These are phyloP conservation scores for Agonopterix subpropinquella DNA, from an alignment of 2,888 invertebrate genomes.

Conservation along the genomic window DNA sequence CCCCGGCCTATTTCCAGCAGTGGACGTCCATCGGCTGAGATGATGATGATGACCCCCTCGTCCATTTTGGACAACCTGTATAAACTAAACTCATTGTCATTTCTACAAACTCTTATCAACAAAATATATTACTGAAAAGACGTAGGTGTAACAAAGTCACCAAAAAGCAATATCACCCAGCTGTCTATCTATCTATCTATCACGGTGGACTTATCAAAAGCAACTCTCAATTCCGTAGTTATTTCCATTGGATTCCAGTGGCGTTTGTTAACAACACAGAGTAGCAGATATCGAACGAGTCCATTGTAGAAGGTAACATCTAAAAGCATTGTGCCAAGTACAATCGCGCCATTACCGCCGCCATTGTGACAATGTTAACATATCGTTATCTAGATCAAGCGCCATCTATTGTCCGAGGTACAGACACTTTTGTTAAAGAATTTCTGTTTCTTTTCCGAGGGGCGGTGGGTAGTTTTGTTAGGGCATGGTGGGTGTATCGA, in stretches of 20 bases:
- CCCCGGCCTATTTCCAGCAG: no score
- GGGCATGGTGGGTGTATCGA: no score
- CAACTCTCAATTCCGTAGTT: slow-evolving; percentile 11
- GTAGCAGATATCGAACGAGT: slow-evolving; percentile 59
- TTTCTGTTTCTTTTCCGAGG: slow-evolving; percentile 40
- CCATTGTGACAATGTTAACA: slow-evolving; percentile 74
- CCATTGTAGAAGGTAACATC: slow-evolving; percentile 68
- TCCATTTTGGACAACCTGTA: no score
- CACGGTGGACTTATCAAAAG: background rate
- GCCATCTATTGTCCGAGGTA: slow-evolving; percentile 68
- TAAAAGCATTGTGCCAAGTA: slow-evolving; percentile 70
- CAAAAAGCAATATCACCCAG: background rate
- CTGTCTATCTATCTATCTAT: background rate
- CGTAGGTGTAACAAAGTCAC: no score
- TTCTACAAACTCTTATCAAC: no score
- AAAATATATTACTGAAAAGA: no score
- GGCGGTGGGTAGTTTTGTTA: slow-evolving; percentile 20
- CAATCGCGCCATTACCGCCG: slow-evolving; percentile 71
- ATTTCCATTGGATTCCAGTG: slow-evolving; percentile 54
- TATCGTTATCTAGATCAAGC: slow-evolving; percentile 74
- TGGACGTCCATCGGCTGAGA: no score
- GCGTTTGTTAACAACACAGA: slow-evolving; percentile 48
- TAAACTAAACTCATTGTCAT: no score
- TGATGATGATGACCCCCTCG: no score
- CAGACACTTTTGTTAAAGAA: slow-evolving; percentile 56